Evolutionary conservation across 2,888 invertebrate species (phyloP), one percentile per base, ranked within the genome.

Genomic region (Rhingia campestris): DNA sequence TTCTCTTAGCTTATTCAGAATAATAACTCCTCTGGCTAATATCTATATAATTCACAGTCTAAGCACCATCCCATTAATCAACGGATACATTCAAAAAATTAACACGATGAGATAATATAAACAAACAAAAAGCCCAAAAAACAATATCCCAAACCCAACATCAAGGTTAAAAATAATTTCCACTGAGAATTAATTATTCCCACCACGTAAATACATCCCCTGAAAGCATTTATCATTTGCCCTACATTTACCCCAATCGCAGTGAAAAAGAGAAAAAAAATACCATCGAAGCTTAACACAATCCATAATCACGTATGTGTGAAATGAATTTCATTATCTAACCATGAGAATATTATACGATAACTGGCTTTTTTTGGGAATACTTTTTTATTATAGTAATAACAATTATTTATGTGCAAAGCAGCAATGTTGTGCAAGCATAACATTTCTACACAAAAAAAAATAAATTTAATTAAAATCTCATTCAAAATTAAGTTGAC

Each of bases 371-470:
- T 43, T 67, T 54, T 14, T 22, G 14, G 10, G 43, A 35, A 63
- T 7, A 39, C 63, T 56, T 47, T 37, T 39, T 39, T 45, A 66
- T n/a, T 49, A 30, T 37, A 54, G 35, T 12, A 35, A 47, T 12
- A 45, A 47, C 12, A 45, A 37, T 30, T 67, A 51, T 64, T 56
- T 7, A 59, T 59, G 80, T 84, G 80, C 80, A 84, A 84, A 84
- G 80, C 84, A 84, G 80, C 74, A 80, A 80, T 70, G 22, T 79
- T 73, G 84, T 84, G 80, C 84, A 84, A 84, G 84, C 84, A 75
- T 66, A 70, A 84, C 80, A 84, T 63, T 72, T 67, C 82, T 84
- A 84, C 74, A 84, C 33, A 84, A 59, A 43, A 51, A 58, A 61
- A 58, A 81, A 35, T 7, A 45, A 43, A 37, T 12, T 12, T 12